phyloP scores from a whole-genome alignment of 2,888 invertebrate genomes.

The Eurytoma californica region DNA sequence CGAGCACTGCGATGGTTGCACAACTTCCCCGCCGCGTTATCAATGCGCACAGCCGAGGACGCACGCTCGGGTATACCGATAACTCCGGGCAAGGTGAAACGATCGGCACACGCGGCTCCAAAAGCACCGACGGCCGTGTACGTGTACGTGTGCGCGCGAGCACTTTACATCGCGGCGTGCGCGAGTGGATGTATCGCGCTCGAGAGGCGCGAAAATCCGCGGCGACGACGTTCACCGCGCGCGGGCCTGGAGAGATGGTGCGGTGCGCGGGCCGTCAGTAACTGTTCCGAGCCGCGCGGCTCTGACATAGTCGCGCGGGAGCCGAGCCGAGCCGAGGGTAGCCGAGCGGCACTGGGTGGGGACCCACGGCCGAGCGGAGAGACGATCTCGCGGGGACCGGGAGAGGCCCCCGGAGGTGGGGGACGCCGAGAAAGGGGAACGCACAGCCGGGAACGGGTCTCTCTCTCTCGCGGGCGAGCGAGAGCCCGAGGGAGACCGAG shows the following conservation, averaged over 20 bases:
- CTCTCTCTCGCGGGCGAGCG: slow-evolving; percentile 1
- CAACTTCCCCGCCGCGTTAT: background rate
- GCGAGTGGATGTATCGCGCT: background rate
- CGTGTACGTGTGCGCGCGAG: background rate
- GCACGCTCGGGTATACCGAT: background rate
- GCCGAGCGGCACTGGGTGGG: slow-evolving; percentile 53
- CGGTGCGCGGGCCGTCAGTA: slow-evolving; percentile 67
- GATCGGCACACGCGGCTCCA: background rate
- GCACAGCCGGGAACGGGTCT: background rate
- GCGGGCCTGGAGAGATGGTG: slow-evolving; percentile 23
- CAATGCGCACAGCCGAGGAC: background rate
- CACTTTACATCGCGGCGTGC: background rate
- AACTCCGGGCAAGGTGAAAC: background rate
- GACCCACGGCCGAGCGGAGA: slow-evolving; percentile 29
- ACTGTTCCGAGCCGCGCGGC: slow-evolving; percentile 67
- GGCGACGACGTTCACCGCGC: slow-evolving; percentile 60
- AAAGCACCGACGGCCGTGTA: no score
- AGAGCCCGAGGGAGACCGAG: background rate
- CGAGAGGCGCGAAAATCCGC: slow-evolving; percentile 14
- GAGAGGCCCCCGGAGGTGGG: background rate
- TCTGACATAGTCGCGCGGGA: slow-evolving; percentile 66
- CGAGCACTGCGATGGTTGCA: slow-evolving; percentile 11
- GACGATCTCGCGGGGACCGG: background rate
- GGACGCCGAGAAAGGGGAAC: slow-evolving; percentile 2
- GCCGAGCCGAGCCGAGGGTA: slow-evolving; percentile 38